phyloP scores from a whole-genome alignment of 2,888 invertebrate genomes.

The Junonia oenone region DNA sequence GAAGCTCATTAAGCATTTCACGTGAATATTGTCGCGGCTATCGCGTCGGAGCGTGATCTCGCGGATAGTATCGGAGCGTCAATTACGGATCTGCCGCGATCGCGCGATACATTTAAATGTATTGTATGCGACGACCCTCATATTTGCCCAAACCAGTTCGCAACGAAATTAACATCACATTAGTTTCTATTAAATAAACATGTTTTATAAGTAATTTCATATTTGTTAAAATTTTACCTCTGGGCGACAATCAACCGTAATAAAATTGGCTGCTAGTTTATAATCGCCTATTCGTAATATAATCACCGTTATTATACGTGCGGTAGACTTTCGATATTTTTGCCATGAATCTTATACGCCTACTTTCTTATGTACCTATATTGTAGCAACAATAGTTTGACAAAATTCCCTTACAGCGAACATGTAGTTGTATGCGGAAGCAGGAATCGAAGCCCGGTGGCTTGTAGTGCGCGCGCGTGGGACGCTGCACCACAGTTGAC shows the following conservation, averaged over 20 bases:
- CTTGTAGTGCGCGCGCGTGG: slow-evolving; percentile 59
- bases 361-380: neutral
- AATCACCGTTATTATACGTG: neutral
- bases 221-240: neutral
- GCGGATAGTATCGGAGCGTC: slow-evolving; percentile 74
- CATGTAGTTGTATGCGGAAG: slow-evolving; percentile 28
- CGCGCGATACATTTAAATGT: slow-evolving; percentile 71
- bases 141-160: slow-evolving; percentile 31
- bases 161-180: slow-evolving; percentile 22
- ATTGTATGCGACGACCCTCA: slow-evolving; percentile 65
- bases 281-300: neutral
- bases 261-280: neutral
- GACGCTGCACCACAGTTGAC: slow-evolving; percentile 38
- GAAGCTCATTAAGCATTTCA: slow-evolving; percentile 61
- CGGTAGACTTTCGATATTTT: neutral
- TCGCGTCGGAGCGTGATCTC: slow-evolving; percentile 64
- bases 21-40: slow-evolving; percentile 66
- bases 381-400: slow-evolving; percentile 1
- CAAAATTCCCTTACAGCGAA: slow-evolving; percentile 13
- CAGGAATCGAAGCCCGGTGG: slow-evolving; percentile 36
- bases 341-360: neutral
- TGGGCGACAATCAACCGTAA: neutral
- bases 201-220: neutral
- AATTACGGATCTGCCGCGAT: slow-evolving; percentile 69
- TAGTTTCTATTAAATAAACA: neutral